Percentiles rank a stretch among this genome's conserved stretches.
Conservation (phyloP, 2,888 invertebrate species). For the Drosophila parthenogenetica region DNA sequence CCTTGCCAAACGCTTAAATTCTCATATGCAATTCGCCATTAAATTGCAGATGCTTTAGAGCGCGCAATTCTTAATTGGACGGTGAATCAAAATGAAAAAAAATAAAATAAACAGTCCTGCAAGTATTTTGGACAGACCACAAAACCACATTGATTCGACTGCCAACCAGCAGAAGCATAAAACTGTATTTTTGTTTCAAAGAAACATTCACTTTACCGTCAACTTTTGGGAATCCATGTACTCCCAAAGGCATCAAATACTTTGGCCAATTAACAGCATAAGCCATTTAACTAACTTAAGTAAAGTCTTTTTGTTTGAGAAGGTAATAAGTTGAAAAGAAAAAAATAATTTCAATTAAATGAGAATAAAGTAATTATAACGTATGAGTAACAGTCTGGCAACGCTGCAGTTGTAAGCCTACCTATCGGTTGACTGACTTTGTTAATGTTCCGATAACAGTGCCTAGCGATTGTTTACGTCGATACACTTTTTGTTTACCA, state of each 20-base stretch:
- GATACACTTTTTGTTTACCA: conserved; percentile 15
- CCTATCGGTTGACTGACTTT: neutral
- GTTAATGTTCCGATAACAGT: neutral
- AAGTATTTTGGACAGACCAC: conserved; percentile 59
- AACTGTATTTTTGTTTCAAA: conserved; percentile 46
- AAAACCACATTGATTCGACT: conserved; percentile 21
- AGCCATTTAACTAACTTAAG: conserved; percentile 43
- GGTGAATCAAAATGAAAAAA: neutral
- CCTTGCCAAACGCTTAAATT: conserved; percentile 58
- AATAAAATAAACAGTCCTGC: conserved; percentile 32
- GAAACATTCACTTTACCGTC: conserved; percentile 65
- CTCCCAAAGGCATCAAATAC: conserved; percentile 50
- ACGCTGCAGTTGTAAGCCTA: neutral
- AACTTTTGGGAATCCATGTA: conserved; percentile 26
- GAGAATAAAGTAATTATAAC: neutral
- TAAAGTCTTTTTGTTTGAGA: neutral
- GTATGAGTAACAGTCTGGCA: neutral
- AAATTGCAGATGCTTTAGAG: conserved; percentile 57
- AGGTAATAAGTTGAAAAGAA: neutral
- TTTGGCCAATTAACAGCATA: conserved; percentile 59
- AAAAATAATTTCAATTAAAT: neutral
- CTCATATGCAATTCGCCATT: conserved; percentile 43
- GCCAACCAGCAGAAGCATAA: conserved; percentile 43
- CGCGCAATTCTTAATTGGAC: conserved; percentile 40
- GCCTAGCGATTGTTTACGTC: neutral